A percentile compares a stretch with the other conserved stretches of the same genome.
Evolutionary conservation across 1,140 invertebrate genomes (phyloP).

Genomic region (Mactra quadrangularis): DNA sequence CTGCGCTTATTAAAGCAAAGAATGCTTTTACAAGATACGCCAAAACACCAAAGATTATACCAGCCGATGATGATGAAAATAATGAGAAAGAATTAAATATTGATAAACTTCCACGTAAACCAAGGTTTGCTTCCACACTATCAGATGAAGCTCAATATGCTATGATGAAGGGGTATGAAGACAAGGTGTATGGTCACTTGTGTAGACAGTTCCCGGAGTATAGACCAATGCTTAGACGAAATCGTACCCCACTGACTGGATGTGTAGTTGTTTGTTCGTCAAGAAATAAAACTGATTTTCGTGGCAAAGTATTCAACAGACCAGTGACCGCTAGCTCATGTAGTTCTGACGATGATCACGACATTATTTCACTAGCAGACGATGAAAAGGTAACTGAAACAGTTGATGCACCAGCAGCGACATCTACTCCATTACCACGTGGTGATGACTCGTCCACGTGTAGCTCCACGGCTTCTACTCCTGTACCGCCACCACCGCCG

Average conservation of each 20-base stretch:
- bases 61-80: conserved; percentile 46
- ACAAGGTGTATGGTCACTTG: conserved; percentile 71
- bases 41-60: conserved; percentile 19
- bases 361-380: too few relatives aligned
- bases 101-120: conserved; percentile 73
- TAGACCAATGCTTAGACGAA: conserved; percentile 65
- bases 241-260: conserved; percentile 67
- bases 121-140: conserved; percentile 75
- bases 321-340: background rate
- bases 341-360: background rate
- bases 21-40: conserved; percentile 60
- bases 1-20: conserved; percentile 59
- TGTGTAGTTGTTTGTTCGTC: background rate
- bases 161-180: conserved; percentile 81
- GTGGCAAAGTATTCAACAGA: background rate
- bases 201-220: conserved; percentile 66
- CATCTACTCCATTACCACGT: conserved; percentile 2
- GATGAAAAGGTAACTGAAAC: background rate
- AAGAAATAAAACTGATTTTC: background rate
- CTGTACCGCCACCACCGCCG: background rate
- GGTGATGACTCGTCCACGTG: background rate
- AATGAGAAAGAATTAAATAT: conserved; percentile 62
- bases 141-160: conserved; percentile 79
- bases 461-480: background rate
- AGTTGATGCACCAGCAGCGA: background rate